Base-by-base conservation (phyloP, 2,113 vertebrate species). In the Actinemys pallida region DNA sequence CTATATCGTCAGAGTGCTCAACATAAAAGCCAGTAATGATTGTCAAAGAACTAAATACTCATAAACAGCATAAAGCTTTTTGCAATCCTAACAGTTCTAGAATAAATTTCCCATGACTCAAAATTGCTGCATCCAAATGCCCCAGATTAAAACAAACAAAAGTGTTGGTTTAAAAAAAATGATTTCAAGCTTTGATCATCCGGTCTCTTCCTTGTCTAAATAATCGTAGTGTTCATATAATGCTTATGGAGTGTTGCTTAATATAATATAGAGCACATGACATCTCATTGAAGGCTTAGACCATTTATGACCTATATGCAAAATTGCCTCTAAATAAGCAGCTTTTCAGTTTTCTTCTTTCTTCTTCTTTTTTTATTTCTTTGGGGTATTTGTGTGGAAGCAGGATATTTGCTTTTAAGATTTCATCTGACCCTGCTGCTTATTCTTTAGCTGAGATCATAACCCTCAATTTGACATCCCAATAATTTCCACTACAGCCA, bases 21-120 rank as follows among this genome's bases (percentile, higher is more conserved):
- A 91, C 54, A 85, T 88, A 92, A 95, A 95, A 78, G 22, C 62
- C 84, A 96, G 86, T 86, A 96, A 94, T 90, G 85, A 80, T 86
- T 94, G 49, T 94, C 92, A 96, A 87, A 31, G 82, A 86, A 14
- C 14, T 90, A 94, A 94, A 81, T 96, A 69, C 62, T 20, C 94
- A 90, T 87, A 94, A 97, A 96, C 49, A 92, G 29, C 27, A 88
- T 84, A 93, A 97, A 93, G 59, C 94, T 94, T 94, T 95, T 78
- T 52, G 31, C 81, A 94, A 94, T 84, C 90, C 88, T 27, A 89
- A 86, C 31, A 94, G 92, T 96, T 96, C 54, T 97, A 92, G 86
- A 95, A 83, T 95, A 95, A 95, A 94, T 93, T 97, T 97, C 84
- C 95, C 92, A 88, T 95, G 91, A 81, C 93, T 86, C 93, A 97